A percentile compares a stretch with the other conserved stretches of the same genome.
phyloP scores from a whole-genome alignment of 2,113 vertebrate genomes.

The Pituophis catenifer region DNA sequence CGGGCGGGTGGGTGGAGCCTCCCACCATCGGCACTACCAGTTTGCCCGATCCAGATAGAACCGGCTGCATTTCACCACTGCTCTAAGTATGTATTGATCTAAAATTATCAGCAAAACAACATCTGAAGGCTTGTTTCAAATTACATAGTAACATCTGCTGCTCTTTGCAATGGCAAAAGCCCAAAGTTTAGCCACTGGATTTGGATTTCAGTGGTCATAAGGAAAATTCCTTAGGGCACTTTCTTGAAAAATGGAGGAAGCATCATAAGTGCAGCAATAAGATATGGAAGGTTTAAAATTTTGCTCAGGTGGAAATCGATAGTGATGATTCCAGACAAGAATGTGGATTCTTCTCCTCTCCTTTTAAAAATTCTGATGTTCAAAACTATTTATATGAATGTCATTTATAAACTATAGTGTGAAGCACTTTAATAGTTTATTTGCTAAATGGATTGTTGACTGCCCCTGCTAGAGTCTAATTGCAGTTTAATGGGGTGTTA shows the following conservation, averaged over 20 bases:
- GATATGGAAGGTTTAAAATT: background rate
- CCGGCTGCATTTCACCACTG: background rate
- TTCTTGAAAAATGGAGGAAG: background rate
- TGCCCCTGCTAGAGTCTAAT: conserved; percentile 53
- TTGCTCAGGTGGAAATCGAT: conserved; percentile 28
- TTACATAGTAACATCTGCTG: background rate
- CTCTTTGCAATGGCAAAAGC: background rate
- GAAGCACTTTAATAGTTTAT: conserved; percentile 48
- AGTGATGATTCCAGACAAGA: conserved; percentile 37
- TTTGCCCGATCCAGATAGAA: no score
- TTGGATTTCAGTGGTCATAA: background rate
- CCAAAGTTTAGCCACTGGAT: background rate
- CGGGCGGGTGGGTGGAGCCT: no score
- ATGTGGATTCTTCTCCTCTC: conserved; percentile 32
- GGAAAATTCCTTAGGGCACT: background rate
- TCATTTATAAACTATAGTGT: conserved; percentile 20
- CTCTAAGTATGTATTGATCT: background rate
- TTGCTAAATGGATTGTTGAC: conserved; percentile 53
- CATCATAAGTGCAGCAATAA: background rate
- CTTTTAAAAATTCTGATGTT: conserved; percentile 44
- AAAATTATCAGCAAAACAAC: background rate
- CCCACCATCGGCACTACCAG: no score
- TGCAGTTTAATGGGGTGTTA: conserved; percentile 59
- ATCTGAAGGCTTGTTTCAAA: background rate
- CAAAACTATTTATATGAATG: conserved; percentile 48